These are phyloP conservation scores for Calvadosia cruxmelitensis DNA, from an alignment of 30 jellyfish, hydroid and myxozoan genomes.

Conservation along the genomic window DNA sequence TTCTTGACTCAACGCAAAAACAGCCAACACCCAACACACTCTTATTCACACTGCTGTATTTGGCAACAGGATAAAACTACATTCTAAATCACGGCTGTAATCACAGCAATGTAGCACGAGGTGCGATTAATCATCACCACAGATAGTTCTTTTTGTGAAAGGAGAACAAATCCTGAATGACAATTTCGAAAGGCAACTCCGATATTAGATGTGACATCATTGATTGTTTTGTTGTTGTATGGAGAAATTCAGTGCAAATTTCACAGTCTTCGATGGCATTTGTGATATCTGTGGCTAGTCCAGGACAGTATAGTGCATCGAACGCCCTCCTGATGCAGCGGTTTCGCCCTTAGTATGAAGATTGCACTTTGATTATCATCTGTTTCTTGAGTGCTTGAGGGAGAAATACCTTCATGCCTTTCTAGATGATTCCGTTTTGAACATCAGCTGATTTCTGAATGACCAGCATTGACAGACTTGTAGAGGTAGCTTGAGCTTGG, in stretches of 20 bases:
- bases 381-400: neutral
- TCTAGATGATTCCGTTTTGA: neutral
- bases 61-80: too few relatives aligned
- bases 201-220: neutral
- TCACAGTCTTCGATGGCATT: neutral
- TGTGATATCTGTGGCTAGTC: neutral
- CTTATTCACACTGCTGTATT: too few relatives aligned
- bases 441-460: neutral
- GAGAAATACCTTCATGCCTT: neutral
- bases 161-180: neutral
- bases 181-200: neutral
- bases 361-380: neutral
- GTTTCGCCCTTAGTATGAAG: neutral
- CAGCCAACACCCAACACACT: too few relatives aligned
- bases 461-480: neutral
- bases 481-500: neutral
- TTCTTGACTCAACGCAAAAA: too few relatives aligned
- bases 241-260: neutral
- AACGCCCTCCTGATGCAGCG: neutral
- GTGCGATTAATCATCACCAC: too few relatives aligned
- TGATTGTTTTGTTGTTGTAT: neutral
- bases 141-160: neutral
- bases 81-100: too few relatives aligned
- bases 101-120: too few relatives aligned
- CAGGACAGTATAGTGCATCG: neutral